Conservation (phyloP, 2,113 vertebrate genomes). For the Kryptolebias marmoratus region DNA sequence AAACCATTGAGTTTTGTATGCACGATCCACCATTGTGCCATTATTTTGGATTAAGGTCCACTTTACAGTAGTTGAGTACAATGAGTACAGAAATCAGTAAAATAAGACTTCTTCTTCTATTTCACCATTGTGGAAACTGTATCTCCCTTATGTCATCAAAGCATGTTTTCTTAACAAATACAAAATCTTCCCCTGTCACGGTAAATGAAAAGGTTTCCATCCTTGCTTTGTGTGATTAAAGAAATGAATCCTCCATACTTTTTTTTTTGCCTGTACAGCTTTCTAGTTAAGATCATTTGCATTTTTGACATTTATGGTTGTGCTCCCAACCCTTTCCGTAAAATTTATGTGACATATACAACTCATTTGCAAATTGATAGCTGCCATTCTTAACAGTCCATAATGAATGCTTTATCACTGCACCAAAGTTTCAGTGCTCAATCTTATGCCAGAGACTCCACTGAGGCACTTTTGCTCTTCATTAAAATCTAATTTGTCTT, state of each 20-base stretch:
- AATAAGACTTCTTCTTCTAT: slow-evolving; percentile 52
- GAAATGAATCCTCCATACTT: slow-evolving; percentile 16
- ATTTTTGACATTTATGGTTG: slow-evolving; percentile 73
- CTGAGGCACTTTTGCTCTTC: slow-evolving; percentile 66
- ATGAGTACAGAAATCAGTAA: slow-evolving; percentile 47
- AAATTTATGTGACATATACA: slow-evolving; percentile 68
- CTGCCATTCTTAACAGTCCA: slow-evolving; percentile 72
- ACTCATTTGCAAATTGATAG: slow-evolving; percentile 79
- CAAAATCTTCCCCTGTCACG: slow-evolving; percentile 57
- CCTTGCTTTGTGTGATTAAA: slow-evolving; percentile 12
- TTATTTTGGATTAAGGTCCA: slow-evolving; percentile 63
- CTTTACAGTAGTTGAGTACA: slow-evolving; percentile 62
- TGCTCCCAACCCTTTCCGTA: slow-evolving; percentile 42
- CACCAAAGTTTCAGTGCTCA: slow-evolving; percentile 53
- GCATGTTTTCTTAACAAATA: slow-evolving; percentile 47
- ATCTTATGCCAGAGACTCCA: slow-evolving; percentile 43
- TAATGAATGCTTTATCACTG: slow-evolving; percentile 73
- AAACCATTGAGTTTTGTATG: slow-evolving; percentile 39
- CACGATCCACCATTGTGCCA: slow-evolving; percentile 40
- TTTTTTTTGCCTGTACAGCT: slow-evolving; percentile 21
- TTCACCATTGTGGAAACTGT: slow-evolving; percentile 32
- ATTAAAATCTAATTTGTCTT: slow-evolving; percentile 71
- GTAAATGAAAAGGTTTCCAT: slow-evolving; percentile 46
- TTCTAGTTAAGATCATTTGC: slow-evolving; percentile 66
- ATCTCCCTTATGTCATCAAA: slow-evolving; percentile 50